A percentile compares a stretch with the other conserved stretches of the same genome.
These are phyloP conservation scores for Symphodus melops DNA, from an alignment of 2,113 vertebrate genomes.

Conservation along the genomic window DNA sequence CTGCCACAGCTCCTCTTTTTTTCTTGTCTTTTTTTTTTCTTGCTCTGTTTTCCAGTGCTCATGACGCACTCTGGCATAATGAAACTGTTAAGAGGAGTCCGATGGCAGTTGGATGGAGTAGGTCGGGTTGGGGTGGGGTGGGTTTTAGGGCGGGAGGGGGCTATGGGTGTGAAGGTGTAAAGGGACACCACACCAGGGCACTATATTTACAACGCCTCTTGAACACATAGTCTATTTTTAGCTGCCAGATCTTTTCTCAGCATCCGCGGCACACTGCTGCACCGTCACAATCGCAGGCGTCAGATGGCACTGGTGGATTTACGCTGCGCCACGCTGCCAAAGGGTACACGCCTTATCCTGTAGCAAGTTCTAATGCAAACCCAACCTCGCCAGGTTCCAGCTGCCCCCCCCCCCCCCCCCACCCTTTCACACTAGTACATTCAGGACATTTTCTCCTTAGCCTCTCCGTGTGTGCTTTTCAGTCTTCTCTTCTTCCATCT, in stretches of 20 bases:
- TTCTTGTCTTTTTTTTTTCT: conserved; percentile 66
- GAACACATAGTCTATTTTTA: conserved; percentile 80
- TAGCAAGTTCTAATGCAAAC: conserved; percentile 60
- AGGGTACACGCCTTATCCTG: conserved; percentile 75
- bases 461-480: background rate
- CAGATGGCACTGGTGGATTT: conserved; percentile 74
- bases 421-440: conserved; percentile 34
- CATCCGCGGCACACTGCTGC: conserved; percentile 62
- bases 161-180: conserved; percentile 57
- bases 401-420: conserved; percentile 37
- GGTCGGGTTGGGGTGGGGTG: conserved; percentile 35
- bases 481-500: conserved; percentile 22
- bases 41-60: conserved; percentile 75
- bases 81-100: conserved; percentile 79
- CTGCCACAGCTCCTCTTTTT: conserved; percentile 77
- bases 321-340: conserved; percentile 65
- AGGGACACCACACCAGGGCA: conserved; percentile 76
- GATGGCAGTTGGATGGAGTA: conserved; percentile 55
- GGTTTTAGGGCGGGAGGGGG: conserved; percentile 1
- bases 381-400: conserved; percentile 35
- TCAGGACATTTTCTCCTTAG: conserved; percentile 41
- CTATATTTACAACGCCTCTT: conserved; percentile 81
- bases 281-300: conserved; percentile 76
- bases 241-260: conserved; percentile 79
- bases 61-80: conserved; percentile 81